A percentile compares a stretch with the other conserved stretches of the same genome.
Conservation (phyloP, 2,888 invertebrate genomes). For the Hemithea aestivaria region DNA sequence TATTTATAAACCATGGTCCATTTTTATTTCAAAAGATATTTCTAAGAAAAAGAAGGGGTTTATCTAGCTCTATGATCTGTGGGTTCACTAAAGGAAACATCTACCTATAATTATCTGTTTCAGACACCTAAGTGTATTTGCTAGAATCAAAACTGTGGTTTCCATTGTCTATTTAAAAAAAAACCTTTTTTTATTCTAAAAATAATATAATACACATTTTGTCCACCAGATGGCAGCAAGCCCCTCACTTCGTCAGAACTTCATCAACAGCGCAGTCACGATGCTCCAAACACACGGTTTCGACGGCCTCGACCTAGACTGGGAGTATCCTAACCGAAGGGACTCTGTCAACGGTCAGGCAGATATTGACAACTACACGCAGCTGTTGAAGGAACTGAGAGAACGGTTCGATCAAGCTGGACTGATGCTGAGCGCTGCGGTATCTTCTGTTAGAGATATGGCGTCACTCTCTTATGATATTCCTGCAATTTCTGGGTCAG, state of each 20-base stretch:
- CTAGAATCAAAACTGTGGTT: too few relatives aligned
- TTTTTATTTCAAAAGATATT: too few relatives aligned
- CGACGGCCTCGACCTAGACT: slow-evolving; percentile 86
- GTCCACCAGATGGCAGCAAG: slow-evolving; percentile 60
- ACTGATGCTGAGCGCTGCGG: slow-evolving; percentile 79
- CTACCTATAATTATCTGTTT: too few relatives aligned
- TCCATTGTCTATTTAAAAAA: too few relatives aligned
- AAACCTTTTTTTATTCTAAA: too few relatives aligned
- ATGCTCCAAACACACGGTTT: slow-evolving; percentile 80
- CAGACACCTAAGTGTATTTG: too few relatives aligned
- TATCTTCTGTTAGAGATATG: slow-evolving; percentile 69
- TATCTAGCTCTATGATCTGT: too few relatives aligned
- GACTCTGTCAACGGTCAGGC: slow-evolving; percentile 60
- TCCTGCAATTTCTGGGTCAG: slow-evolving; percentile 72
- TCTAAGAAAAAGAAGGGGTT: too few relatives aligned
- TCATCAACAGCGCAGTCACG: slow-evolving; percentile 76
- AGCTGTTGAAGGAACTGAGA: slow-evolving; percentile 76
- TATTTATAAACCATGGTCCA: too few relatives aligned
- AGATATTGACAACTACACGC: slow-evolving; percentile 74
- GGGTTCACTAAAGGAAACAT: too few relatives aligned
- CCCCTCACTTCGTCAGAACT: slow-evolving; percentile 60
- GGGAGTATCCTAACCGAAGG: slow-evolving; percentile 84
- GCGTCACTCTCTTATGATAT: slow-evolving; percentile 81
- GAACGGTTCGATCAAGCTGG: slow-evolving; percentile 73
- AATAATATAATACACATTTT: too few relatives aligned